Evolutionary conservation across 1,140 invertebrate species (phyloP), one percentile per base, ranked within the genome.

Genomic region (Globodera rostochiensis): DNA sequence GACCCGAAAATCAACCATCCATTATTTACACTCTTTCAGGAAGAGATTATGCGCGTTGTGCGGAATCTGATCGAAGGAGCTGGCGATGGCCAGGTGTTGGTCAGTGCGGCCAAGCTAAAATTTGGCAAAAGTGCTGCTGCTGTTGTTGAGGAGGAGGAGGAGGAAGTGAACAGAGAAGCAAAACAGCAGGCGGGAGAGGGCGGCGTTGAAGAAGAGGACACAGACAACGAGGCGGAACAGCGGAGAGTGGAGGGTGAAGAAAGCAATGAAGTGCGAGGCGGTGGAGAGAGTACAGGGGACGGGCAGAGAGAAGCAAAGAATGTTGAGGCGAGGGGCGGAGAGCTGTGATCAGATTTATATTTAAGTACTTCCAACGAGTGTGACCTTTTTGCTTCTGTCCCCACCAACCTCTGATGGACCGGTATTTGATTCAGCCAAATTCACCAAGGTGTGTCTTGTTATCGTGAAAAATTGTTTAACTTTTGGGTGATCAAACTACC

Each of bases 71-170:
- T 71, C 25, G 69, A 71, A 45, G 69, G 69, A 9, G 69, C 25
- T 7, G 69, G 69, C 69, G 25, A 71, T 36, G 69, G 57, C 57
- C 57, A 71, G 46, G 46, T 71, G 69, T 36, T 71, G 11, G 46
- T 71, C 46, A 71, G 69, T 71, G 69, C 69, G 46, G 46, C 69
- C 25, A 71, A 71, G 19, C 25, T 71, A 36, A 71, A 71, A 47
- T 15, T 71, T 60, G 57, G 57, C 6, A 60, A 60, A 60, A 19
- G 57, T 19, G 57, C 5, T 9, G 69, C 5, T 19, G 67, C n/a
- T 45, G 6, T 0, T 45, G 69, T 36, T 36, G 69, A 71, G 25
- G 69, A 25, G 9, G 25, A 71, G 0, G 69, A 71, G 6, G 69
- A 25, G 69, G 69, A 71, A 47, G 11, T 13, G 69, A 25, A 71